A percentile compares a stretch with the other conserved stretches of the same genome.
phyloP scores from a whole-genome alignment of 2,888 invertebrate species.

The Ditylenchus weischeri region DNA sequence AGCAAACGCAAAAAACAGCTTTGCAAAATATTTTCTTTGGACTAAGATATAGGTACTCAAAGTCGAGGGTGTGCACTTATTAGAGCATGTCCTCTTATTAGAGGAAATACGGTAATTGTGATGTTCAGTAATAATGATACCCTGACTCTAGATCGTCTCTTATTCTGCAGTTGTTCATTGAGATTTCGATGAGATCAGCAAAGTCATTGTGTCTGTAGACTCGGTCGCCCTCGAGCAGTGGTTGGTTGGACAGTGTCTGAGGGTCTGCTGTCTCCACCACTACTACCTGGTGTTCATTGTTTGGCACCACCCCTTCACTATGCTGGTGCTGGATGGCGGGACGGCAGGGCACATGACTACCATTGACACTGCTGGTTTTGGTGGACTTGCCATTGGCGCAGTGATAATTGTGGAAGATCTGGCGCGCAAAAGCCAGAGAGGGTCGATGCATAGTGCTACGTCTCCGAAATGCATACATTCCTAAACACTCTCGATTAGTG shows the following conservation, averaged over 20 bases:
- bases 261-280: background rate
- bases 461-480: background rate
- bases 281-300: background rate
- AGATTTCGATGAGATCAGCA: conserved; percentile 2
- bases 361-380: background rate
- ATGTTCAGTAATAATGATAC: background rate
- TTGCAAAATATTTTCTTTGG: too few species aligned
- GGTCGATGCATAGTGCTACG: conserved; percentile 5
- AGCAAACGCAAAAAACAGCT: too few species aligned
- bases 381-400: background rate
- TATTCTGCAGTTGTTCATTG: background rate
- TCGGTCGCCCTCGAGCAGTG: background rate
- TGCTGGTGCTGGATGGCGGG: background rate
- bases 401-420: background rate
- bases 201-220: background rate
- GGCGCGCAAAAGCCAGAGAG: background rate
- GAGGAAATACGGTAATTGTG: too few species aligned
- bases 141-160: background rate
- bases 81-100: too few species aligned
- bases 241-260: background rate
- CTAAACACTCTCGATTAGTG: too few species aligned
- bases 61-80: too few species aligned
- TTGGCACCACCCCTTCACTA: background rate
- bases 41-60: too few species aligned
- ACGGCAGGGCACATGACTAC: background rate